Evolutionary conservation across 2,113 vertebrate species (phyloP).

Genomic region (Nestor notabilis): DNA sequence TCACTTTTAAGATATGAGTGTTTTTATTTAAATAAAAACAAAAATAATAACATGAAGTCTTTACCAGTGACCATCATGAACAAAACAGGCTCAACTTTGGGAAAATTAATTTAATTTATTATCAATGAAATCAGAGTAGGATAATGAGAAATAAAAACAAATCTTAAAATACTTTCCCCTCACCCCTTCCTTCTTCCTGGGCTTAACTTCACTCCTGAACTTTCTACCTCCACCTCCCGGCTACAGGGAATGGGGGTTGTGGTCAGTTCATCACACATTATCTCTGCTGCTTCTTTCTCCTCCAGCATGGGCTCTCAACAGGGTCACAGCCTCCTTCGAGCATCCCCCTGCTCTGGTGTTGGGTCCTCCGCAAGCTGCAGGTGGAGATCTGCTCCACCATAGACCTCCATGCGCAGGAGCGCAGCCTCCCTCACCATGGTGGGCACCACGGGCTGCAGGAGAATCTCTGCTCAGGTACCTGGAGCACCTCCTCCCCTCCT

Average conservation of each 20-base stretch:
- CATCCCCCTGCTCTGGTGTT: neutral
- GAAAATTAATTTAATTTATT: neutral
- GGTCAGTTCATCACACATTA: neutral
- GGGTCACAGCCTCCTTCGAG: neutral
- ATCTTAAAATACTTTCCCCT: neutral
- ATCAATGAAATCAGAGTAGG: neutral
- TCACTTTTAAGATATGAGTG: neutral
- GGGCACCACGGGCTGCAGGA: no score
- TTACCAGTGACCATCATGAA: neutral
- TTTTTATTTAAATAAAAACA: neutral
- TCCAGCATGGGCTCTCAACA: neutral
- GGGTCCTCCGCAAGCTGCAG: fast-evolving
- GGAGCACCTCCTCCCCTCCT: neutral
- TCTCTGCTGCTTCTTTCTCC: neutral
- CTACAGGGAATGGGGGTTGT: neutral
- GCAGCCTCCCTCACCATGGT: neutral
- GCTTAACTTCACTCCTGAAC: neutral
- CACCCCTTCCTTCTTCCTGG: neutral
- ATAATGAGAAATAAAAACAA: neutral
- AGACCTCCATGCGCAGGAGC: fast-evolving
- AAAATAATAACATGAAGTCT: neutral
- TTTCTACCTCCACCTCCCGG: neutral
- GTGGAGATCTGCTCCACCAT: neutral
- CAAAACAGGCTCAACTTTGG: fast-evolving
- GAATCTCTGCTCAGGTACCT: neutral